Evolutionary conservation across 2,888 invertebrate species (phyloP).

Genomic region (Eurois occulta): DNA sequence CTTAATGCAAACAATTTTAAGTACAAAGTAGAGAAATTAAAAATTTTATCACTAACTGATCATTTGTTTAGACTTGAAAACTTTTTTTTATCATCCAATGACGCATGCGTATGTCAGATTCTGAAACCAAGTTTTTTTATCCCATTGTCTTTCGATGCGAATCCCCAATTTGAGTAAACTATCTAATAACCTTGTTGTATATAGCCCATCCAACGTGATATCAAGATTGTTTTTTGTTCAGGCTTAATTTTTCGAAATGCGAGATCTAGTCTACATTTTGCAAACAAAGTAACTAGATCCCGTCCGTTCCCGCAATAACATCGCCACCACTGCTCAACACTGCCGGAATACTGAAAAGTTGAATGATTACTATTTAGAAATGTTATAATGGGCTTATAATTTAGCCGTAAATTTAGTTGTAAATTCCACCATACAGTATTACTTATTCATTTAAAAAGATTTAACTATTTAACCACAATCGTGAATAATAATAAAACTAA

Average conservation of each 20-base stretch:
- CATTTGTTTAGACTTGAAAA: background rate
- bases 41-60: background rate
- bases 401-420: too few species aligned
- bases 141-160: background rate
- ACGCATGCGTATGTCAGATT: background rate
- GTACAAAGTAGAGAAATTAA: background rate
- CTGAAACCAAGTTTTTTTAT: constrained; percentile 6
- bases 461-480: too few species aligned
- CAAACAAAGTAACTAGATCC: background rate
- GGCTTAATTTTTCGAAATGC: background rate
- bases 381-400: background rate
- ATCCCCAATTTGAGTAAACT: background rate
- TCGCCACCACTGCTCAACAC: background rate
- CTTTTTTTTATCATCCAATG: background rate
- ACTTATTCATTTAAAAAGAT: too few species aligned
- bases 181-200: too few species aligned
- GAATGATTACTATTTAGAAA: background rate
- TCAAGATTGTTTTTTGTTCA: background rate
- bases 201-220: background rate
- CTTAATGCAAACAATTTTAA: constrained; percentile 10
- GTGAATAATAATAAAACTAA: too few species aligned
- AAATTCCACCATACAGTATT: too few species aligned
- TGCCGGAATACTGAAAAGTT: background rate
- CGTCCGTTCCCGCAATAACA: rapidly evolving
- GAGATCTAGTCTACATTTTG: background rate